Evolutionary conservation across 2,797 vertebrate genomes (phyloP).

Genomic region (Molossus alvarezi): DNA sequence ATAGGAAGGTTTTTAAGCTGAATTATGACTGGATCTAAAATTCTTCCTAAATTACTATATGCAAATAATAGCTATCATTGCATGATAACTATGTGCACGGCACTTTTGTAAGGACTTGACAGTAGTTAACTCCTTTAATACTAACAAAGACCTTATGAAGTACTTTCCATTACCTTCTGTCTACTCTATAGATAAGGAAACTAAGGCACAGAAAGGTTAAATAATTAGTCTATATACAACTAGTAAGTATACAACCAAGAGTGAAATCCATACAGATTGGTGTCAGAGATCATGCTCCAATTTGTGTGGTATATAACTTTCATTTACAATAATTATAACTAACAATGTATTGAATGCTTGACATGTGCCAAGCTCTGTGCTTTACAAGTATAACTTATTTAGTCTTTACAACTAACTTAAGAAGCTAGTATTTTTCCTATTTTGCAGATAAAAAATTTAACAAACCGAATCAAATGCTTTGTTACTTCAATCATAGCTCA

Average conservation of each 20-base stretch:
- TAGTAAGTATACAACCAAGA: not conserved
- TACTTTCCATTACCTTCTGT: not conserved
- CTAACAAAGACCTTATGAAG: not conserved
- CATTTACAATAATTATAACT: not conserved
- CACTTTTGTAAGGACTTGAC: not conserved
- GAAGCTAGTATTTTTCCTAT: not conserved
- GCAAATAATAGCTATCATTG: not conserved
- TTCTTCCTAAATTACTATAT: not conserved
- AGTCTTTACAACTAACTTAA: not conserved
- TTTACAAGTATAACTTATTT: not conserved
- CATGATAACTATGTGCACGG: not conserved
- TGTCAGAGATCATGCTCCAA: not conserved
- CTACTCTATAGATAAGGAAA: not conserved
- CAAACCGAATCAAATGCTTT: not conserved
- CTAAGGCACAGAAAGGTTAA: not conserved
- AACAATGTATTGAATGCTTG: not conserved
- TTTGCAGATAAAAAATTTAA: not conserved
- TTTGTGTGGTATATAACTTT: not conserved
- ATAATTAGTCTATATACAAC: not conserved
- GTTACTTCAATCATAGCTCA: not conserved
- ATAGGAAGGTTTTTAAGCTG: not conserved
- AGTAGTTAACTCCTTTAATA: not conserved
- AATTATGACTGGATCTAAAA: conserved; percentile 12
- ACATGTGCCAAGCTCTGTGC: not conserved
- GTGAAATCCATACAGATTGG: not conserved